These are phyloP conservation scores for Notothenia rossii DNA, from an alignment of 2,113 vertebrate genomes.

Conservation along the genomic window DNA sequence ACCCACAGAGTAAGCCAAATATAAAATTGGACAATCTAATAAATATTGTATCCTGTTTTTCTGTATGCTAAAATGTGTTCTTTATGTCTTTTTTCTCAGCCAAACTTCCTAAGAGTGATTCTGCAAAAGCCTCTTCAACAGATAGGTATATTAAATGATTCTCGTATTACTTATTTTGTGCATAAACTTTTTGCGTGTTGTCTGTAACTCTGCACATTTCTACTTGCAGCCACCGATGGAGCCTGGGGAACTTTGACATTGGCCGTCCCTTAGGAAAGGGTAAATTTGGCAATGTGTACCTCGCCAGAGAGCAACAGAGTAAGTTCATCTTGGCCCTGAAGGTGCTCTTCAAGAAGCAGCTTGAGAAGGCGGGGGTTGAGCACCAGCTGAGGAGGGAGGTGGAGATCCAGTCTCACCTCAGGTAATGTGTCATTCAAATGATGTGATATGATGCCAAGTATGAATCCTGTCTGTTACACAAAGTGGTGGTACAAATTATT, in stretches of 20 bases:
- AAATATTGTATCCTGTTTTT: background rate
- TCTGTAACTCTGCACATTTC: background rate
- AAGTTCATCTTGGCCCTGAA: conserved; percentile 97
- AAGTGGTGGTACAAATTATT: background rate
- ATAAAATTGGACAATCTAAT: background rate
- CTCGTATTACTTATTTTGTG: background rate
- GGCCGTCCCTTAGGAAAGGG: conserved; percentile 95
- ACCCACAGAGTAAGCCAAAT: conserved; percentile 66
- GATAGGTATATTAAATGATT: conserved; percentile 25
- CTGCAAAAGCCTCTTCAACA: conserved; percentile 30
- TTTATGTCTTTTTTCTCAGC: conserved; percentile 41
- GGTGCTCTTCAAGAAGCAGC: conserved; percentile 94
- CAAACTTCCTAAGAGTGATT: conserved; percentile 54
- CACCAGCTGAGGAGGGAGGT: conserved; percentile 96
- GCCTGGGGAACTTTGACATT: conserved; percentile 95
- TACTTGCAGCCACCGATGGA: conserved; percentile 89
- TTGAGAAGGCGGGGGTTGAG: conserved; percentile 95
- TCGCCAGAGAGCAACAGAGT: conserved; percentile 92
- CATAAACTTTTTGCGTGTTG: background rate
- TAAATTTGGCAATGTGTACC: conserved; percentile 98
- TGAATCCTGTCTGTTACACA: background rate
- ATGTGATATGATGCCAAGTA: background rate
- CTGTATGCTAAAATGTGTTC: background rate
- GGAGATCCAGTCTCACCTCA: conserved; percentile 97
- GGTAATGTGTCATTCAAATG: conserved; percentile 76